Conservation (phyloP, 2,113 vertebrate genomes). For the Eretmochelys imbricata region DNA sequence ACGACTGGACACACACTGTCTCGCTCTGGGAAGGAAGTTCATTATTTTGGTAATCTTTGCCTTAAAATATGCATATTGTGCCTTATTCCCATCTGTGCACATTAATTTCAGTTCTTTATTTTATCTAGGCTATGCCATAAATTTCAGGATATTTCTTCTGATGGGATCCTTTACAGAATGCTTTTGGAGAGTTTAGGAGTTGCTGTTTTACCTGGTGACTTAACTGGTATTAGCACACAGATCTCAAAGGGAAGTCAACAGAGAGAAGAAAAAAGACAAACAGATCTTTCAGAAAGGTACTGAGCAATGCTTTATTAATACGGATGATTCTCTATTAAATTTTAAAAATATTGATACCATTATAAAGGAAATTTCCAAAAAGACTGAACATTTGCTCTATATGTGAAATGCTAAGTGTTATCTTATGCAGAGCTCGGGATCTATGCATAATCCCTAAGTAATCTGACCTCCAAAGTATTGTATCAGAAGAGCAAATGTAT, state of each 20-base stretch:
- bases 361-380: slow-evolving; percentile 1
- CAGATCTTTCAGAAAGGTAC: slow-evolving; percentile 57
- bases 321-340: slow-evolving; percentile 31
- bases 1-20: not conserved
- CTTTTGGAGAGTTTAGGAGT: slow-evolving; percentile 73
- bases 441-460: not conserved
- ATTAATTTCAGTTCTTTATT: slow-evolving; percentile 20
- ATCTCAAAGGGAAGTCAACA: slow-evolving; percentile 19
- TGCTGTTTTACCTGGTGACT: slow-evolving; percentile 13
- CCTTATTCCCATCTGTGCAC: not conserved
- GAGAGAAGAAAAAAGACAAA: slow-evolving; percentile 66
- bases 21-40: not conserved
- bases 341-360: slow-evolving; percentile 2
- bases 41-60: not conserved
- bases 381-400: not conserved
- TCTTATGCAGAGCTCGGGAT: slow-evolving; percentile 17
- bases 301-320: not conserved
- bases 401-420: not conserved
- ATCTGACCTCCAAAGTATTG: not conserved
- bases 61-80: not conserved
- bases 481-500: not conserved
- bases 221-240: slow-evolving; percentile 12
- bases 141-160: slow-evolving; percentile 63
- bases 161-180: slow-evolving; percentile 70
- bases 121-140: slow-evolving; percentile 72